Evolutionary conservation across 2,797 vertebrate species (phyloP).

Genomic region (Luscinia megarhynchos): DNA sequence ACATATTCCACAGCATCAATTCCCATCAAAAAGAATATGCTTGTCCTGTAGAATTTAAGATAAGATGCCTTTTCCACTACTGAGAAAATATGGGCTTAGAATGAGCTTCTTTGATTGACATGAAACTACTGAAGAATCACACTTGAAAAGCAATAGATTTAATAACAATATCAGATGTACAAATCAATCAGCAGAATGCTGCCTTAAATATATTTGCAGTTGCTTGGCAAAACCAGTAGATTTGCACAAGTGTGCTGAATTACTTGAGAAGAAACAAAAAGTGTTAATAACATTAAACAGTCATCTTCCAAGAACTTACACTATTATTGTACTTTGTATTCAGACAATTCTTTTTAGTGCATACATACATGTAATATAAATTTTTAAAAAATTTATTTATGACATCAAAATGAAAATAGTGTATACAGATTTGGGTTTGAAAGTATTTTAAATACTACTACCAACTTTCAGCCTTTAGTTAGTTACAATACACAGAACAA

Average conservation of each 20-base stretch:
- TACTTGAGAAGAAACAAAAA: neutral
- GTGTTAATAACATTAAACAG: conserved; percentile 1
- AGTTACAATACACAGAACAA: neutral
- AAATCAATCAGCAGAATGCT: neutral
- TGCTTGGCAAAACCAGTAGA: conserved; percentile 3
- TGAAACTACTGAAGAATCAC: neutral
- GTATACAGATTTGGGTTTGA: neutral
- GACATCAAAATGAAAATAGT: neutral
- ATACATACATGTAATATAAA: neutral
- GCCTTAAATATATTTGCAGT: neutral
- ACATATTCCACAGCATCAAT: neutral
- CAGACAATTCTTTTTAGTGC: neutral
- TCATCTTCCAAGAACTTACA: neutral
- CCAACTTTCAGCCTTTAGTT: neutral
- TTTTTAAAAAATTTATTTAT: neutral
- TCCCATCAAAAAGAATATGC: neutral
- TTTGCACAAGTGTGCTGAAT: neutral
- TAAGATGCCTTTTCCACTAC: neutral
- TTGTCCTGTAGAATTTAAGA: neutral
- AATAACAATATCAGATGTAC: conserved; percentile 18
- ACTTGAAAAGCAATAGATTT: neutral
- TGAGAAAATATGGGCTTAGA: neutral
- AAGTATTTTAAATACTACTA: neutral
- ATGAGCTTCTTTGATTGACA: neutral
- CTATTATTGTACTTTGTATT: neutral